Evolutionary conservation across 1,140 invertebrate genomes (phyloP), one percentile per base, ranked within the genome.

Genomic region (Neodiprion fabricii): DNA sequence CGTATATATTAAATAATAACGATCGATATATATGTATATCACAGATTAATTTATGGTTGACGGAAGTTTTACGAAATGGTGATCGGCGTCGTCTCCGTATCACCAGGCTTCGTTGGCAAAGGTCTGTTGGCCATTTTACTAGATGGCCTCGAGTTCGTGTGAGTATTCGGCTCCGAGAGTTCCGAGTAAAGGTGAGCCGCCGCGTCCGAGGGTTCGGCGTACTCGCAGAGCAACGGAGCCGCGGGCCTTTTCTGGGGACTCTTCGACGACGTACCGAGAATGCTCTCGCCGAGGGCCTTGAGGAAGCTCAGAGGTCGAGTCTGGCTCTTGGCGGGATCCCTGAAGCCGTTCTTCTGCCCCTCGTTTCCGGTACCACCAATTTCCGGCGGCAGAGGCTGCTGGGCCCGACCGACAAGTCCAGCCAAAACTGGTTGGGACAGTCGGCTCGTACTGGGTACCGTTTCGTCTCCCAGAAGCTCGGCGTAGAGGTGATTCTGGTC

Each of bases 121-220:
- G 93, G 93, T 75, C 93, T 89, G 76, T 93, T 92, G 23, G 91
- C 89, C 91, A 93, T 92, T 79, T 90, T 91, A 9, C 84, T 87
- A 4, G 88, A 88, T 5, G 87, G 86, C 21, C 88, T 89, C 11
- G 90, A 90, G 53, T 85, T 81, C 78, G 40, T 48, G 68, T 17
- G 71, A 61, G 76, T 83, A 82, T 68, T 75, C 78, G 88, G 88
- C 53, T 91, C 90, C 47, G 90, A 88, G 71, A 94, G 87, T 84
- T 95, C 93, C 1, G 93, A 92, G 83, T 95, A 95, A 47, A 94
- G 85, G 85, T 95, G 93, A 1, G 92, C 86, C 10, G 91, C 90
- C 8, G 89, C 89, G 83, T 94, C 93, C 74, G 90, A 90, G 1
- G 93, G 93, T 79, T 94, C 93, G 21, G 93, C 92, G 84, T 95